Conservation (phyloP, 2,888 invertebrate genomes). For the Stenotaenia linearis region DNA sequence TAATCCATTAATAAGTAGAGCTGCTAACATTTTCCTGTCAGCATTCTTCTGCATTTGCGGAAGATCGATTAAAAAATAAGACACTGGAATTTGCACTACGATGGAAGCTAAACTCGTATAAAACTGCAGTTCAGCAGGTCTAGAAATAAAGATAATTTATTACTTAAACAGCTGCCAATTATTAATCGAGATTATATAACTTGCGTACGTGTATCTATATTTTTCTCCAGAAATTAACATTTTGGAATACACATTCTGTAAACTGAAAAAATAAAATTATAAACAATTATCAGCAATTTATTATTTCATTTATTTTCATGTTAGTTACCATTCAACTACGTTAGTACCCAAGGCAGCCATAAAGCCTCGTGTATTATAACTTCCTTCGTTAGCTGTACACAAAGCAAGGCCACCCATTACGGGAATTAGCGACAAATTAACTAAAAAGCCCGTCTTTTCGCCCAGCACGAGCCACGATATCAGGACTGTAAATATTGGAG, state of each 20-base stretch:
- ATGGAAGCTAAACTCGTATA: constrained; percentile 69
- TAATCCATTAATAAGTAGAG: constrained; percentile 63
- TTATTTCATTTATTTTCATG: neutral
- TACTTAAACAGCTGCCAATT: too few species aligned
- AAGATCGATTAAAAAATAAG: constrained; percentile 61
- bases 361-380: constrained; percentile 66
- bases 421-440: constrained; percentile 65
- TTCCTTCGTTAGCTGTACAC: constrained; percentile 70
- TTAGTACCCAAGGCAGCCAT: constrained; percentile 71
- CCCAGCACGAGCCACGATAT: constrained; percentile 57
- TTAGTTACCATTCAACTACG: constrained; percentile 61
- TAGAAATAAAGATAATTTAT: constrained; percentile 44
- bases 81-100: constrained; percentile 65
- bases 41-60: constrained; percentile 51
- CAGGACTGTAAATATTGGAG: constrained; percentile 69
- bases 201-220: constrained; percentile 65
- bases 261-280: constrained; percentile 48
- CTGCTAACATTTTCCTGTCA: constrained; percentile 51
- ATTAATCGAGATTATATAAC: neutral
- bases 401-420: constrained; percentile 70
- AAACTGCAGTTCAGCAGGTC: constrained; percentile 71
- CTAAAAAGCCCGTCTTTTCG: constrained; percentile 61
- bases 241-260: constrained; percentile 73
- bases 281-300: neutral
- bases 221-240: constrained; percentile 68